phyloP scores from a whole-genome alignment of 2,888 invertebrate genomes.

The Eupithecia inturbata region DNA sequence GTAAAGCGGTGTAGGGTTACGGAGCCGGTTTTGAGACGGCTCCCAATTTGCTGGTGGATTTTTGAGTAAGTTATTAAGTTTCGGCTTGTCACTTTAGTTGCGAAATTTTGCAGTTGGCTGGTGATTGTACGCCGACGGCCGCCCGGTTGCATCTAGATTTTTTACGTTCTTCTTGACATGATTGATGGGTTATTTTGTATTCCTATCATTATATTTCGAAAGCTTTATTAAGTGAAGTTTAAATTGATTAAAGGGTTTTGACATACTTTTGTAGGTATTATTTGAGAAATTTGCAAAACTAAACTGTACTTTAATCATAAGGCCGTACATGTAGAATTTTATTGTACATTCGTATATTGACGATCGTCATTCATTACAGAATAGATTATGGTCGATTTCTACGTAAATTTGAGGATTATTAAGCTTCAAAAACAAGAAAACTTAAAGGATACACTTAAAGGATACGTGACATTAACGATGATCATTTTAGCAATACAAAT shows the following conservation, averaged over 20 bases:
- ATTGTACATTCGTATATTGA: background rate
- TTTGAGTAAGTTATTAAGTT: constrained; percentile 84
- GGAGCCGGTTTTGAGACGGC: constrained; percentile 75
- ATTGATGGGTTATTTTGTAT: constrained; percentile 36
- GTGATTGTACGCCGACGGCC: constrained; percentile 52
- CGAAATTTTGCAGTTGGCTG: constrained; percentile 78
- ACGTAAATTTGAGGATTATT: constrained; percentile 4
- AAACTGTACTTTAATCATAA: background rate
- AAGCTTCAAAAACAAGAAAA: constrained; percentile 3
- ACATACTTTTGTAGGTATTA: background rate
- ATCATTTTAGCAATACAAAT: constrained; percentile 8
- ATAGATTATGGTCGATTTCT: background rate
- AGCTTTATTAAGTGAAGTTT: constrained; percentile 22
- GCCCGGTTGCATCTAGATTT: constrained; percentile 49
- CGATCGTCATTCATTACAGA: background rate
- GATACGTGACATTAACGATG: constrained; percentile 1
- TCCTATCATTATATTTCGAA: constrained; percentile 31
- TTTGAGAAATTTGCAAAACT: background rate
- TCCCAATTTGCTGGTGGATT: constrained; percentile 83
- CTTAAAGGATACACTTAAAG: constrained; percentile 8
- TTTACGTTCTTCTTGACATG: constrained; percentile 40
- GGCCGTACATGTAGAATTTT: background rate
- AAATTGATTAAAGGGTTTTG: constrained; percentile 15
- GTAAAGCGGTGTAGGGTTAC: constrained; percentile 80
- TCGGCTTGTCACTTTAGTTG: constrained; percentile 82